These are phyloP conservation scores for Clitarchus hookeri DNA, from an alignment of 2,888 invertebrate species.

Conservation along the genomic window DNA sequence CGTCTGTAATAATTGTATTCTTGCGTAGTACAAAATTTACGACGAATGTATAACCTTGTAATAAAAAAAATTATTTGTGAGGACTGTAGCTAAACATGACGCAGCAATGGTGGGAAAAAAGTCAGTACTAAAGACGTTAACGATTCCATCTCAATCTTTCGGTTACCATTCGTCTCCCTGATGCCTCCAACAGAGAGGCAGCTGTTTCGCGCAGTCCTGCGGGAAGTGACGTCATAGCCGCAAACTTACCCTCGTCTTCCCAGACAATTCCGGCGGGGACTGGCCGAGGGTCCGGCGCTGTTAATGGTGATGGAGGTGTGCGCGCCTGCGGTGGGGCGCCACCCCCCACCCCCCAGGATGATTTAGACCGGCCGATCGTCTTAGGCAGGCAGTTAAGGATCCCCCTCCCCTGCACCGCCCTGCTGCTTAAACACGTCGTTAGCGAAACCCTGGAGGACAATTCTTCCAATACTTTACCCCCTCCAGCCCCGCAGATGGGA, in stretches of 20 bases:
- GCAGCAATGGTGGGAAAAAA: no score
- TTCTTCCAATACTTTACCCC: not conserved
- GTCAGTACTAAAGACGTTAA: no score
- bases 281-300: not conserved
- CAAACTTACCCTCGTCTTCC: not conserved
- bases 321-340: not conserved
- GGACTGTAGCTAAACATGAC: no score
- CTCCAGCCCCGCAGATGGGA: not conserved
- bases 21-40: no score
- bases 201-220: no score
- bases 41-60: no score
- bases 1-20: no score
- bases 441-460: conserved; percentile 9
- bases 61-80: no score
- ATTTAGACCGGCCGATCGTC: not conserved
- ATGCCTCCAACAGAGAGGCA: no score
- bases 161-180: no score
- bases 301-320: not conserved
- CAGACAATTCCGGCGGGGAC: not conserved
- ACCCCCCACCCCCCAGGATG: not conserved
- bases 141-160: no score
- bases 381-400: not conserved
- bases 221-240: not conserved
- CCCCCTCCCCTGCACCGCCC: not conserved
- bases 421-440: not conserved